These are phyloP conservation scores for Poecilia latipinna DNA, from an alignment of 2,113 vertebrate genomes.

Conservation along the genomic window DNA sequence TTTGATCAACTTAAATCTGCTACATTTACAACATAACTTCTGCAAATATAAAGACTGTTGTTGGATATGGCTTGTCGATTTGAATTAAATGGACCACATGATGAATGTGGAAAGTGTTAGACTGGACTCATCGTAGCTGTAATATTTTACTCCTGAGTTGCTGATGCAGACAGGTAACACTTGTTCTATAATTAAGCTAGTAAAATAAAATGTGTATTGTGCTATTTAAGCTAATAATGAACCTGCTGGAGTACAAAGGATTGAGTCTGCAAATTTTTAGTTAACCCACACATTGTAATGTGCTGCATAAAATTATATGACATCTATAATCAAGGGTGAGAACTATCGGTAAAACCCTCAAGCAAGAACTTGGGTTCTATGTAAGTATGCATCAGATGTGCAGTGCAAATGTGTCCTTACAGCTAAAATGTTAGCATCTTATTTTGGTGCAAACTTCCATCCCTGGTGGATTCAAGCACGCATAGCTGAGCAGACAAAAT, in stretches of 20 bases:
- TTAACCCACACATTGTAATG: not conserved
- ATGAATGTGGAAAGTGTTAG: not conserved
- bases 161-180: constrained; percentile 4
- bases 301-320: not conserved
- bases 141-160: constrained; percentile 57
- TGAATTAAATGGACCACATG: constrained; percentile 6
- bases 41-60: constrained; percentile 14
- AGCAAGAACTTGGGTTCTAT: not conserved
- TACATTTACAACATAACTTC: not conserved
- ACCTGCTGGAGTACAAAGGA: constrained; percentile 6
- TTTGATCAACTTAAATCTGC: not conserved
- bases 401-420: constrained; percentile 37
- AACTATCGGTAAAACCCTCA: constrained; percentile 7
- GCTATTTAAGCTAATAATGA: constrained; percentile 6
- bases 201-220: constrained; percentile 1
- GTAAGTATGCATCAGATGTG: not conserved
- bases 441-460: not conserved
- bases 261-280: constrained; percentile 8
- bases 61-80: constrained; percentile 55
- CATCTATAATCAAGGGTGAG: constrained; percentile 7
- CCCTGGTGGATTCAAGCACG: not conserved
- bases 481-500: constrained; percentile 20
- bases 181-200: not conserved
- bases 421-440: constrained; percentile 23
- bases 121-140: not conserved